Evolutionary conservation across 2,797 vertebrate species (phyloP).

Genomic region (Furcifer pardalis): DNA sequence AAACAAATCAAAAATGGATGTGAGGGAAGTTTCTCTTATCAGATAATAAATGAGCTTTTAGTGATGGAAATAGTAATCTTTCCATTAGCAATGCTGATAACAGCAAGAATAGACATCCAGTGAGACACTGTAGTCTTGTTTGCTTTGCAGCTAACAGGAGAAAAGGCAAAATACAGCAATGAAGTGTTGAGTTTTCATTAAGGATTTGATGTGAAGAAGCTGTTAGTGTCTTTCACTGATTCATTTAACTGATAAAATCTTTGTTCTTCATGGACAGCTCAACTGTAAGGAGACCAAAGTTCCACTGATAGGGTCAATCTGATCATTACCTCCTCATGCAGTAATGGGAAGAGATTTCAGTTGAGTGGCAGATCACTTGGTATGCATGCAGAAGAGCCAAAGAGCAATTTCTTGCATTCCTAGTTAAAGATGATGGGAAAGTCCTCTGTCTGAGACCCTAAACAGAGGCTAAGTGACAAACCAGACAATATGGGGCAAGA

Average conservation of each 20-base stretch:
- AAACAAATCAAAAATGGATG: conserved; percentile 68
- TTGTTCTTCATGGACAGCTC: neutral
- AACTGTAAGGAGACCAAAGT: neutral
- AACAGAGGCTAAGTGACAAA: neutral
- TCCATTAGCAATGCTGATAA: conserved; percentile 64
- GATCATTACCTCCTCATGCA: neutral
- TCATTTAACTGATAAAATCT: neutral
- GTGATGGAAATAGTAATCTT: conserved; percentile 70
- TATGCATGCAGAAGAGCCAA: neutral
- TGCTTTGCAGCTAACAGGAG: conserved; percentile 48
- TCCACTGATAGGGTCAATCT: neutral
- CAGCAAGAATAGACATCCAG: conserved; percentile 56
- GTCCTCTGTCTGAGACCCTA: neutral
- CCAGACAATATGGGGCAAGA: neutral
- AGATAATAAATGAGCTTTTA: conserved; percentile 69
- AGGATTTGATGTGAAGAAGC: conserved; percentile 5
- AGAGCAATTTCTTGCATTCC: neutral
- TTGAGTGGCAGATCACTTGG: neutral
- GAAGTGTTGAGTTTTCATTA: conserved; percentile 35
- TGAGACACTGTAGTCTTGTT: conserved; percentile 57
- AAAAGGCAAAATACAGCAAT: conserved; percentile 38
- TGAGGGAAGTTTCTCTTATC: conserved; percentile 71
- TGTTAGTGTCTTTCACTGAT: neutral
- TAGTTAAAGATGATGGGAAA: neutral
- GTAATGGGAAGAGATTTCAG: neutral